Base-by-base conservation (phyloP, 2,888 invertebrate genomes). In the Tipula helvola region DNA sequence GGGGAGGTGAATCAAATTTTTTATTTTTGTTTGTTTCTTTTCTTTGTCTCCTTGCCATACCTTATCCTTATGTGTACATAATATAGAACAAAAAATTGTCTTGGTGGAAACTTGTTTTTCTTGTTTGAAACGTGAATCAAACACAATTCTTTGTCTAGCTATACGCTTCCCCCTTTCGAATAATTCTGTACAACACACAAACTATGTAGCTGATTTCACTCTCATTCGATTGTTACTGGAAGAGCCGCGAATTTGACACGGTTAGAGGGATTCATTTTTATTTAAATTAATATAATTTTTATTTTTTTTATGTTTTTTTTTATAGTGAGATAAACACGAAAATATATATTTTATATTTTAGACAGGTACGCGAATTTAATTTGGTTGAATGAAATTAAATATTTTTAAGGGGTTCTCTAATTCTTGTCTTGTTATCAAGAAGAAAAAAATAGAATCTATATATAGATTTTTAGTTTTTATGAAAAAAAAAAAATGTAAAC, bases 161-260 rank as follows among this genome's bases (percentile, higher is more conserved):
- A 12, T 12, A n/a, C n/a, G 16, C 39, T 39, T 71, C 10, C 71
- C 71, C 71, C 28, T 71, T 71, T 71, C 71, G 18, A 71, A 52
- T 52, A 52, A 28, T 28, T 18, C 7, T 41, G 41, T 44, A 44
- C 12, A 10, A 52, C 7, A 44, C 52, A 71, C 71, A 52, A 71
- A 71, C 71, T 71, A n/a, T n/a, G n/a, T n/a, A 71, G 71, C 28
- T 28, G 71, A 71, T 10, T 71, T 71, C 28, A 28, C 71, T 71
- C 71, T 18, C 28, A 71, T 71, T 71, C 71, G 71, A 28, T 71
- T 71, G 71, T 28, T 71, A 28, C 2, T 71, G 71, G 71, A 71
- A 71, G 71, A 71, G 71, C 71, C 71, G 71, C 71, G 71, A 71
- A 71, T 71, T 71, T 71, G 71, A 71, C 71, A 71, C 71, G 71